Evolutionary conservation across 2,888 invertebrate genomes (phyloP).

Genomic region (Microctonus brassicae): DNA sequence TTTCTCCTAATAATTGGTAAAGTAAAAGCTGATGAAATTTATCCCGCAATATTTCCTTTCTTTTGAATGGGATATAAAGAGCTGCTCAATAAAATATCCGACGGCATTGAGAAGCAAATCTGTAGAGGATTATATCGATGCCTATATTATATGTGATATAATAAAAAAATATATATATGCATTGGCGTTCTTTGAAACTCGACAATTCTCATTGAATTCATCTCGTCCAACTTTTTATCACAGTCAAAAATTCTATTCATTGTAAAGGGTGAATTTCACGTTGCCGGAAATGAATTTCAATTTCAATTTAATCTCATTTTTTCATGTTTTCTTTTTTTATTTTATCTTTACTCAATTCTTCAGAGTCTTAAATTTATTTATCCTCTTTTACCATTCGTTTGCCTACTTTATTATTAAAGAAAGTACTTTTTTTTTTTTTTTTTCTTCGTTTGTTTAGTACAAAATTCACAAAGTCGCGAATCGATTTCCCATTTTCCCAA

Average conservation of each 20-base stretch:
- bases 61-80: background rate
- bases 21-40: background rate
- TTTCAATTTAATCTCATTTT: background rate
- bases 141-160: background rate
- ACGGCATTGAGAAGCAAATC: slow-evolving; percentile 20
- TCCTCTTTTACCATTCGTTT: no score
- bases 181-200: background rate
- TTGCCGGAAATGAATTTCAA: slow-evolving; percentile 13
- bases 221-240: slow-evolving; percentile 11
- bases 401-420: background rate
- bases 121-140: slow-evolving; percentile 15
- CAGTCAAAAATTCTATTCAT: slow-evolving; percentile 22
- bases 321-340: background rate
- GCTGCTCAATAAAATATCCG: slow-evolving; percentile 19
- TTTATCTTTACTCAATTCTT: background rate
- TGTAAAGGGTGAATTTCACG: background rate
- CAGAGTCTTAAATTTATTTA: no score
- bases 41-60: background rate
- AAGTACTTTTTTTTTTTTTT: background rate
- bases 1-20: background rate
- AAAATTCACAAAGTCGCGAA: background rate
- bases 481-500: slow-evolving; percentile 8
- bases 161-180: background rate
- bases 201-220: slow-evolving; percentile 7
- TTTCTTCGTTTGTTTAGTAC: background rate